phyloP scores from a whole-genome alignment of 2,113 vertebrate species.

The Anthoscopus minutus region DNA sequence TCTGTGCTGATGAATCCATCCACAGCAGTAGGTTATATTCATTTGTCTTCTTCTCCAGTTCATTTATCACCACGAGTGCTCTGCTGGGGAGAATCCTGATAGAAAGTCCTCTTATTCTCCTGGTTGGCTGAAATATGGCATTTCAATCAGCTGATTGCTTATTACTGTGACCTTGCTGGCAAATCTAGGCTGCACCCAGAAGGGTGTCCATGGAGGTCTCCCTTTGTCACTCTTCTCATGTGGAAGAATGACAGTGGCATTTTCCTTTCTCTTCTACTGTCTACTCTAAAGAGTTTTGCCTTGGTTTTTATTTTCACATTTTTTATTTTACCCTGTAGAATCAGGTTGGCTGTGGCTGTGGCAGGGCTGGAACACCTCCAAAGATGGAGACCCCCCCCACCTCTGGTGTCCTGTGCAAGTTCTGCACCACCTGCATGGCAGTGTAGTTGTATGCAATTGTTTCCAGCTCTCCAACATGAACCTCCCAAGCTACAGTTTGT shows the following conservation, averaged over 20 bases:
- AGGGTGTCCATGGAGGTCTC: neutral
- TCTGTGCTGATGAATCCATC: constrained; percentile 43
- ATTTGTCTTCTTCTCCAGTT: constrained; percentile 61
- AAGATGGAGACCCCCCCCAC: neutral
- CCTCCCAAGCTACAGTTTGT: neutral
- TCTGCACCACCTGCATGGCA: neutral
- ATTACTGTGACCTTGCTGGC: neutral
- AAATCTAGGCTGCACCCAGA: constrained; percentile 31
- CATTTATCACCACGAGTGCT: constrained; percentile 60
- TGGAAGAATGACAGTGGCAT: constrained; percentile 9
- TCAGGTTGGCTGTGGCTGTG: rapidly evolving
- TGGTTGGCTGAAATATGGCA: neutral
- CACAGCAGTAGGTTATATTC: constrained; percentile 38
- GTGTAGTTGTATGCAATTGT: no score
- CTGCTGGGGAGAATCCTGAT: constrained; percentile 50
- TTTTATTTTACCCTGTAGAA: neutral
- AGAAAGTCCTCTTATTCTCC: constrained; percentile 36
- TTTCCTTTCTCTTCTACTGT: neutral
- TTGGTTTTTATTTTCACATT: neutral
- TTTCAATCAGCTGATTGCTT: constrained; percentile 55
- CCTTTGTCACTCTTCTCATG: constrained; percentile 15
- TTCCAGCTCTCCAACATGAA: neutral
- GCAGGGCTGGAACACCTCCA: neutral
- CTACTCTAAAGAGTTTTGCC: neutral
- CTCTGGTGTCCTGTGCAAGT: neutral